These are phyloP conservation scores for Callitettix versicolor DNA, from an alignment of 1,140 invertebrate genomes.

Conservation along the genomic window DNA sequence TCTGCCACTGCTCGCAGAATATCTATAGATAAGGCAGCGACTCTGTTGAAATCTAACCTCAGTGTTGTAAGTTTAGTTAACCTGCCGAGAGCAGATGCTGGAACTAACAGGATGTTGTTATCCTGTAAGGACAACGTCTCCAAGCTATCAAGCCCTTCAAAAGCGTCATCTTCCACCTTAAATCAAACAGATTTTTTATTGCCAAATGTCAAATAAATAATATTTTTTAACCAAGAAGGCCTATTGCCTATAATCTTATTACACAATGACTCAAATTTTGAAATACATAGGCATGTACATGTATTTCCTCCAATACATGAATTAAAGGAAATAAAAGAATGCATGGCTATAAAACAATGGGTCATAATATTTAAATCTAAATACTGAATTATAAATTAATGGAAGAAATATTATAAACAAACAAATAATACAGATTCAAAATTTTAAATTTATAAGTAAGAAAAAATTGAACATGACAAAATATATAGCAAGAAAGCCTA, in stretches of 20 bases:
- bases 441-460: no score
- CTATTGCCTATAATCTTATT: neutral
- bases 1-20: conserved; percentile 54
- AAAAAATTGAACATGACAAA: no score
- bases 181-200: conserved; percentile 26
- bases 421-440: no score
- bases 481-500: no score
- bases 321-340: neutral
- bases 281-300: neutral
- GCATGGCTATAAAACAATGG: no score
- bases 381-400: no score
- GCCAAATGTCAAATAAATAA: no score
- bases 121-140: conserved; percentile 72
- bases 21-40: conserved; percentile 72
- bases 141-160: conserved; percentile 66
- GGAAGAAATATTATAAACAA: no score
- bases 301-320: neutral
- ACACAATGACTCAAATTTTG: no score
- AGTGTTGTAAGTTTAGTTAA: conserved; percentile 61
- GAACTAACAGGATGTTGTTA: conserved; percentile 76
- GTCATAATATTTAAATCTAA: no score
- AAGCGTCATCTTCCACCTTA: conserved; percentile 74
- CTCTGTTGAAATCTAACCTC: conserved; percentile 74
- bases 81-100: conserved; percentile 61
- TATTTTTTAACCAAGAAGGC: neutral